phyloP scores from a whole-genome alignment of 2,888 invertebrate species.

The Ormia ochracea region DNA sequence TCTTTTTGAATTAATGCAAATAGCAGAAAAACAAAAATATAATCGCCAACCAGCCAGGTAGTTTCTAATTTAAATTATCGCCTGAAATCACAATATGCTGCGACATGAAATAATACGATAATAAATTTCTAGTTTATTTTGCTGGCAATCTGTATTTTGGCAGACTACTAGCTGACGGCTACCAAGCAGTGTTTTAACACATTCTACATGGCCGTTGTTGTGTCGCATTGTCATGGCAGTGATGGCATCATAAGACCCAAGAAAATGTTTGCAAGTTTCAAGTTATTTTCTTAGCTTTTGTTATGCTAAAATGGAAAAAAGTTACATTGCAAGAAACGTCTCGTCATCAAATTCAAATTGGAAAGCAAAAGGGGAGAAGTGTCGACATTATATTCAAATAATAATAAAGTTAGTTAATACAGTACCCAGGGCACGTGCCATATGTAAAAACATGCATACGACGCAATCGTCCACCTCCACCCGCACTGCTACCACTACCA shows the following conservation, averaged over 20 bases:
- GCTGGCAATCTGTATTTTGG: slow-evolving; percentile 19
- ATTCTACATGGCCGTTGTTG: not conserved
- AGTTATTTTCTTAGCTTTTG: slow-evolving; percentile 32
- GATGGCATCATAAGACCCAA: not conserved
- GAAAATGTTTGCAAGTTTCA: slow-evolving; percentile 18
- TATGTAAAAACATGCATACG: slow-evolving; percentile 28
- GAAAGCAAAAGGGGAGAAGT: slow-evolving; percentile 40
- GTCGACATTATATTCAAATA: slow-evolving; percentile 52
- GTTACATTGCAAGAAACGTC: slow-evolving; percentile 39
- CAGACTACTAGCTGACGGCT: not conserved
- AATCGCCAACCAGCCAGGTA: slow-evolving; percentile 36
- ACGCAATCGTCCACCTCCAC: not conserved
- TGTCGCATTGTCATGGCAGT: slow-evolving; percentile 34
- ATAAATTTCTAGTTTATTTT: slow-evolving; percentile 15
- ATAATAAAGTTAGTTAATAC: slow-evolving; percentile 56
- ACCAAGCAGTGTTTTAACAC: not conserved
- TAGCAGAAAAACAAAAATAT: not conserved
- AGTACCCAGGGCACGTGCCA: slow-evolving; percentile 56
- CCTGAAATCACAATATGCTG: not conserved
- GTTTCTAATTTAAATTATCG: slow-evolving; percentile 14
- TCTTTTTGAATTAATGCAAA: slow-evolving; percentile 25
- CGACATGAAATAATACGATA: slow-evolving; percentile 18
- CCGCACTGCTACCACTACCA: too few species aligned
- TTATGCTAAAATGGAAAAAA: slow-evolving; percentile 52
- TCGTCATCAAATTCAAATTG: not conserved